Evolutionary conservation across 2,888 invertebrate species (phyloP).

Genomic region (Nomada fabriciana): DNA sequence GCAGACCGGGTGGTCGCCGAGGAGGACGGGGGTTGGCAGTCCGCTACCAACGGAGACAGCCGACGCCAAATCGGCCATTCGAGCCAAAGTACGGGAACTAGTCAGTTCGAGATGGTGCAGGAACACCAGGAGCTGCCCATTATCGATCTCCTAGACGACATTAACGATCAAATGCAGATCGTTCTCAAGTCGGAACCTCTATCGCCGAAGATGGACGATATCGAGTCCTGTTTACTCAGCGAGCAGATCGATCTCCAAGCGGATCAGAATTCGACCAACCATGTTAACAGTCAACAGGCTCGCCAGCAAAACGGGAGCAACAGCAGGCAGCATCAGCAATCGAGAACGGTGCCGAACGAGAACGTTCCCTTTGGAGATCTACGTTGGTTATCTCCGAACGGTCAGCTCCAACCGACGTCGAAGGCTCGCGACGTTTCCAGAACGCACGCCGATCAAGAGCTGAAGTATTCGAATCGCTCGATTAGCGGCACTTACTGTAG

Average conservation of each 20-base stretch:
- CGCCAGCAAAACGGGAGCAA: constrained; percentile 31
- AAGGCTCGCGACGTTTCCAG: constrained; percentile 52
- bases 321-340: constrained; percentile 43
- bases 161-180: constrained; percentile 80
- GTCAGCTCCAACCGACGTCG: constrained; percentile 38
- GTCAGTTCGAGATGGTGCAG: constrained; percentile 68
- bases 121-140: constrained; percentile 76
- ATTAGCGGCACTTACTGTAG: constrained; percentile 81
- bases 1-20: constrained; percentile 84
- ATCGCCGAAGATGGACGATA: constrained; percentile 78
- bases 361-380: constrained; percentile 48
- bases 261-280: constrained; percentile 34
- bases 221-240: constrained; percentile 76
- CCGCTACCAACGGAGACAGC: constrained; percentile 76
- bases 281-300: constrained; percentile 13
- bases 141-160: constrained; percentile 81
- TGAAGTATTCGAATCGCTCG: constrained; percentile 54
- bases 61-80: constrained; percentile 73
- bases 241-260: constrained; percentile 59
- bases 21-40: constrained; percentile 84
- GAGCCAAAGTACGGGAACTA: constrained; percentile 72
- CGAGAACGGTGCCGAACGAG: constrained; percentile 32
- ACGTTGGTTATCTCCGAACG: constrained; percentile 65
- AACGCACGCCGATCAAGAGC: constrained; percentile 53
- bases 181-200: constrained; percentile 80